These are phyloP conservation scores for Brachionus rotundiformis DNA, from an alignment of 1,140 invertebrate genomes.

Conservation along the genomic window DNA sequence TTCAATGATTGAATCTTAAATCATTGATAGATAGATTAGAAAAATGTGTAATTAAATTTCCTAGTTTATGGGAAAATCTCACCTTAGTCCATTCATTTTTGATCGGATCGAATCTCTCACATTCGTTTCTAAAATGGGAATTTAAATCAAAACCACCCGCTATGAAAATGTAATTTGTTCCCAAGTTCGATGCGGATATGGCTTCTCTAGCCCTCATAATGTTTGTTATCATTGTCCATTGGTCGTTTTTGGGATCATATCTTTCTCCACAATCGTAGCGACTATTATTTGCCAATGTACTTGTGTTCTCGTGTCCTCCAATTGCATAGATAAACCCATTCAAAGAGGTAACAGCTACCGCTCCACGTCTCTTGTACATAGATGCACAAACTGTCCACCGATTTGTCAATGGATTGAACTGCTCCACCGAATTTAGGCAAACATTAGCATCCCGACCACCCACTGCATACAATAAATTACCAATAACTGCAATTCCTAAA, in stretches of 20 bases:
- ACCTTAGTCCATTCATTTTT: conserved; percentile 62
- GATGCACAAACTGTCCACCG: conserved; percentile 77
- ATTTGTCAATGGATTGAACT: conserved; percentile 84
- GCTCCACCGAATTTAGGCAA: conserved; percentile 76
- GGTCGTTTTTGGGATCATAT: conserved; percentile 64
- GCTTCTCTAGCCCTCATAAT: conserved; percentile 62
- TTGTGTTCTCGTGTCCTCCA: conserved; percentile 57
- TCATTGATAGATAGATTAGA: neutral
- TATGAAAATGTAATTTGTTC: conserved; percentile 61
- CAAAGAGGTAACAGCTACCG: conserved; percentile 39
- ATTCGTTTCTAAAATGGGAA: conserved; percentile 61
- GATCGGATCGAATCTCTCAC: conserved; percentile 63
- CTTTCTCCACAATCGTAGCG: conserved; percentile 67
- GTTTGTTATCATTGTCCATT: conserved; percentile 63
- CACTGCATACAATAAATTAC: conserved; percentile 82
- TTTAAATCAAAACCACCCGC: conserved; percentile 64
- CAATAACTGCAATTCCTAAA: conserved; percentile 57
- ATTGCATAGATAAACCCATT: conserved; percentile 56
- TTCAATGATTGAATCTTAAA: conserved; percentile 44
- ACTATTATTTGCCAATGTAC: conserved; percentile 61
- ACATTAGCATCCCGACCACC: conserved; percentile 87
- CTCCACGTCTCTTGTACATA: conserved; percentile 72
- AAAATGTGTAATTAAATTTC: neutral
- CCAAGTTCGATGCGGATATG: conserved; percentile 61
- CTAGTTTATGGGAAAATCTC: no score